Percentiles rank a stretch among this genome's conserved stretches.
Evolutionary conservation across 2,113 vertebrate genomes (phyloP).

Genomic region (Chauna torquata): DNA sequence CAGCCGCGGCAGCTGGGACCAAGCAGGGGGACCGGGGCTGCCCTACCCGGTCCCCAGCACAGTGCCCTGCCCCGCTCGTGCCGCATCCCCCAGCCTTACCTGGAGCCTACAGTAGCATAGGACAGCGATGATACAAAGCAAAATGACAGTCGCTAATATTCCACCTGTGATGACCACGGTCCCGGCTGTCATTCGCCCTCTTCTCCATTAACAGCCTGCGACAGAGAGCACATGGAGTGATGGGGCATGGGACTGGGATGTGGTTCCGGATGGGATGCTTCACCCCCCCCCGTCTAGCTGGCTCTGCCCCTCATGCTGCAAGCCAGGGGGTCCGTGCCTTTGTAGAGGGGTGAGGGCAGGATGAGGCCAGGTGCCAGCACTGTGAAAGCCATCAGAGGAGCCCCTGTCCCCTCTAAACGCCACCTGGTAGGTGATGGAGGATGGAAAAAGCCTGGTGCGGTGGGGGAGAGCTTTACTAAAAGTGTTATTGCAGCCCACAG

Average conservation of each 20-base stretch:
- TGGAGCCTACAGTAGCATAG: slow-evolving; percentile 98
- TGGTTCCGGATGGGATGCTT: not conserved
- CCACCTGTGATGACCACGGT: slow-evolving; percentile 99
- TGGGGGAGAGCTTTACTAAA: not conserved
- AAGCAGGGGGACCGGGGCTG: not conserved
- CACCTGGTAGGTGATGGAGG: not conserved
- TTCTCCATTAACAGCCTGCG: slow-evolving; percentile 93
- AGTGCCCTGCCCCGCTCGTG: too few species aligned
- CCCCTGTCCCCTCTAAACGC: fast-evolving
- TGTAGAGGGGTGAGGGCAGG: not conserved
- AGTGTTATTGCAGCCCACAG: not conserved
- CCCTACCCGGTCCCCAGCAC: not conserved
- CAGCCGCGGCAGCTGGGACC: not conserved
- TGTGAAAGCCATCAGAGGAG: not conserved
- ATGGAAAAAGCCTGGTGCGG: not conserved
- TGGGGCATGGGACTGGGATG: fast-evolving
- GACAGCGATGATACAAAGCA: slow-evolving; percentile 96
- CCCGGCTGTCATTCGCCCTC: slow-evolving; percentile 99
- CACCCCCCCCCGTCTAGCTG: not conserved
- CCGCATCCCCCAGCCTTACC: slow-evolving; percentile 67
- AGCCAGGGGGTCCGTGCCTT: not conserved
- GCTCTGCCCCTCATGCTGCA: not conserved
- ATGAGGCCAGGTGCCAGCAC: not conserved
- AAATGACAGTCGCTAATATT: slow-evolving; percentile 97
- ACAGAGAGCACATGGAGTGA: not conserved